Percentiles rank a stretch among this genome's conserved stretches.
phyloP scores from a whole-genome alignment of 1,140 invertebrate species.

The Bombus cullumanus region DNA sequence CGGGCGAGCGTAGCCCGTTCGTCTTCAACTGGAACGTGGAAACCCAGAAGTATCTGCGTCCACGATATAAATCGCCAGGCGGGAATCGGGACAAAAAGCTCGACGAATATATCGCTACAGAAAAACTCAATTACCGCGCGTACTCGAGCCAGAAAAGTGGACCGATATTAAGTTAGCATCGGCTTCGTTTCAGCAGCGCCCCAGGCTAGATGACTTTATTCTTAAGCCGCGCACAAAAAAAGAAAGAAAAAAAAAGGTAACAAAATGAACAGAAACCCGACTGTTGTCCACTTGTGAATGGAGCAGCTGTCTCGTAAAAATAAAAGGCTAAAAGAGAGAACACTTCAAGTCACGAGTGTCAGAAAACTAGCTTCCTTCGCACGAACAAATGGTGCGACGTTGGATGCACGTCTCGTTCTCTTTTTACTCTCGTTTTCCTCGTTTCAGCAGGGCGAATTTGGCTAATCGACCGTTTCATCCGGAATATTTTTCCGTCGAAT shows the following conservation, averaged over 20 bases:
- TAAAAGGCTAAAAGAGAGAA: neutral
- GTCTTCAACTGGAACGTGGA: neutral
- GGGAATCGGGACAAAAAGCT: neutral
- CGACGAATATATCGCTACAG: slow-evolving; percentile 15
- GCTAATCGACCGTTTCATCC: neutral
- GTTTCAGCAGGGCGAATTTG: neutral
- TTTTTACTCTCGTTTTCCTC: neutral
- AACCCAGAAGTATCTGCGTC: slow-evolving; percentile 5
- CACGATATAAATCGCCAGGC: slow-evolving; percentile 23
- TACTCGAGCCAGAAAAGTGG: slow-evolving; percentile 47
- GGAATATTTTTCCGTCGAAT: no score
- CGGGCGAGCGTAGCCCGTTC: neutral
- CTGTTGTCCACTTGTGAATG: slow-evolving; percentile 37
- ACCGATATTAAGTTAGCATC: slow-evolving; percentile 50
- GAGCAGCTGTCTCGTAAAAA: slow-evolving; percentile 20
- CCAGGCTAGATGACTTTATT: neutral
- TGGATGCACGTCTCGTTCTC: neutral
- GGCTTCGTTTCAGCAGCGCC: neutral
- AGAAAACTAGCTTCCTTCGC: neutral
- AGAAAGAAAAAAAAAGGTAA: neutral
- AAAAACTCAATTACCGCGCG: slow-evolving; percentile 48
- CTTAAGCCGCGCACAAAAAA: slow-evolving; percentile 13
- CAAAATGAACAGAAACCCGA: neutral
- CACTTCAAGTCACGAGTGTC: slow-evolving; percentile 16
- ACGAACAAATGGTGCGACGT: neutral